Conservation (phyloP, 1,140 invertebrate species). For the Luehdorfia chinensis region DNA sequence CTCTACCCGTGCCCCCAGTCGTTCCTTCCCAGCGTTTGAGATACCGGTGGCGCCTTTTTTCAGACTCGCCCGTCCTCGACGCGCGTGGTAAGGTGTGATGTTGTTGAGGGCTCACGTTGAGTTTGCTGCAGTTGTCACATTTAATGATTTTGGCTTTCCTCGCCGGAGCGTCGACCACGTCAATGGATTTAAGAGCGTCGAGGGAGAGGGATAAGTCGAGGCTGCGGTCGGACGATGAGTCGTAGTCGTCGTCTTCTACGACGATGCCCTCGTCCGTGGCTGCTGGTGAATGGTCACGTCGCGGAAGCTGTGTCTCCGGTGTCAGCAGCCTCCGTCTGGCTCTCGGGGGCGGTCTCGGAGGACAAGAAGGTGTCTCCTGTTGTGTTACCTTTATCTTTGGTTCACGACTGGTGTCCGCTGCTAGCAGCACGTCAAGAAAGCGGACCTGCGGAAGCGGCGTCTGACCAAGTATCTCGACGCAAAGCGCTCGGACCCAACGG, state of each 20-base stretch:
- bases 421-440: slow-evolving; percentile 63
- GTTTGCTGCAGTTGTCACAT: slow-evolving; percentile 67
- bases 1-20: slow-evolving; percentile 52
- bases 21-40: slow-evolving; percentile 68
- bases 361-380: slow-evolving; percentile 45
- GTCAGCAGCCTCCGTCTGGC: slow-evolving; percentile 59
- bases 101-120: slow-evolving; percentile 45
- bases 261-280: slow-evolving; percentile 73
- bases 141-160: slow-evolving; percentile 59
- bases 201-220: slow-evolving; percentile 66
- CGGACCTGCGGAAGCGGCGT: slow-evolving; percentile 66
- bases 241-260: slow-evolving; percentile 74
- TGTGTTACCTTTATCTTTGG: slow-evolving; percentile 51
- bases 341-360: slow-evolving; percentile 61
- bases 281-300: slow-evolving; percentile 63
- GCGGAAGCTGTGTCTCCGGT: slow-evolving; percentile 55
- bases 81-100: slow-evolving; percentile 65
- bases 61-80: slow-evolving; percentile 48
- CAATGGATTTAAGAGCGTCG: slow-evolving; percentile 59
- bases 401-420: slow-evolving; percentile 55
- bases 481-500: slow-evolving; percentile 66
- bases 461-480: slow-evolving; percentile 68
- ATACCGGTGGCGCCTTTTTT: slow-evolving; percentile 60
- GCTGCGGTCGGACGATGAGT: slow-evolving; percentile 74
- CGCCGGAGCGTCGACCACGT: slow-evolving; percentile 55